Conservation (phyloP, 2,797 vertebrate genomes). For the Xenopus petersii region DNA sequence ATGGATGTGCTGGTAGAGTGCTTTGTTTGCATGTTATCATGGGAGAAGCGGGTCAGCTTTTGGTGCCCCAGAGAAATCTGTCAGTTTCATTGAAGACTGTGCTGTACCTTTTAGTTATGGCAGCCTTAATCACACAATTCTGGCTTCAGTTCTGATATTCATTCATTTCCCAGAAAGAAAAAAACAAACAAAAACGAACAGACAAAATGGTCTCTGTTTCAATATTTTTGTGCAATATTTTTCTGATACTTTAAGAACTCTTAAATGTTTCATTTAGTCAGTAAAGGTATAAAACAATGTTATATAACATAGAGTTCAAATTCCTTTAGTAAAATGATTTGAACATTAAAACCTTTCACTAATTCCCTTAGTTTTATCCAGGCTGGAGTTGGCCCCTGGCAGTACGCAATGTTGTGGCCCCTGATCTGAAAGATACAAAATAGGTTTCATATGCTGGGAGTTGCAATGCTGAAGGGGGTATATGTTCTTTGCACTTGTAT, state of each 20-base stretch:
- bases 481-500: too few species aligned
- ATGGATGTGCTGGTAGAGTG: constrained; percentile 27
- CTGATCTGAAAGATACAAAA: too few species aligned
- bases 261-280: too few species aligned
- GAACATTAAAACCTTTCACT: too few species aligned
- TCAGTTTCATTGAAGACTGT: constrained; percentile 10
- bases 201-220: background rate
- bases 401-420: too few species aligned
- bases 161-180: constrained; percentile 19
- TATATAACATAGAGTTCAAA: too few species aligned
- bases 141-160: constrained; percentile 1
- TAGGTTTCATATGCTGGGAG: too few species aligned
- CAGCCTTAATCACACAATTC: background rate
- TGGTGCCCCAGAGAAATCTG: constrained; percentile 28
- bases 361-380: too few species aligned
- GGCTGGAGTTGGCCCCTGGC: too few species aligned
- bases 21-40: constrained; percentile 40
- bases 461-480: too few species aligned
- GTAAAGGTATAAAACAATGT: too few species aligned
- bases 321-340: too few species aligned
- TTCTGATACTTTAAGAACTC: background rate
- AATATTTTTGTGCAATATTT: background rate
- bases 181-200: background rate
- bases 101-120: constrained; percentile 5
- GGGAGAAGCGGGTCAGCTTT: constrained; percentile 33